phyloP scores from a whole-genome alignment of 1,140 invertebrate species.

The Drosophila pectinifera region DNA sequence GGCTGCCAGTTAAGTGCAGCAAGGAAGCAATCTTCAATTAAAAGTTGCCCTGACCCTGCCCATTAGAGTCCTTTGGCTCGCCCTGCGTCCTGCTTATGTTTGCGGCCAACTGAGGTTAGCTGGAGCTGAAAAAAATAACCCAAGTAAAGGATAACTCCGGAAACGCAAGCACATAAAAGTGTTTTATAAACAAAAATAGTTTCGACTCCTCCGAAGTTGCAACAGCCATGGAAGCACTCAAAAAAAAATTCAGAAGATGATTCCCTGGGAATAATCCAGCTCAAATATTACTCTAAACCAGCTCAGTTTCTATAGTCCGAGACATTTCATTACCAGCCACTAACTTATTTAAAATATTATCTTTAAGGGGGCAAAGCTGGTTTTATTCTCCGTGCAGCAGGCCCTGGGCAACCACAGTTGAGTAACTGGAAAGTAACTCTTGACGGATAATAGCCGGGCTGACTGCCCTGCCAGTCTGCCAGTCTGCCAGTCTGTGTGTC shows the following conservation, averaged over 20 bases:
- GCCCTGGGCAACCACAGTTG: slow-evolving; percentile 26
- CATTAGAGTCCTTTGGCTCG: slow-evolving; percentile 14
- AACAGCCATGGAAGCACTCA: slow-evolving; percentile 8
- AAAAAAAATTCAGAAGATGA: not conserved
- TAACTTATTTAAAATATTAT: not conserved
- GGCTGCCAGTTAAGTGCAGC: slow-evolving; percentile 38
- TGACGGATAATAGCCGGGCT: slow-evolving; percentile 60
- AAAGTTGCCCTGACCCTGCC: slow-evolving; percentile 58
- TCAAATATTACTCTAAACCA: not conserved
- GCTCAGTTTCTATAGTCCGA: too few relatives aligned
- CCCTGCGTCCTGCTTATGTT: slow-evolving; percentile 23
- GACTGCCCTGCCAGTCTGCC: not conserved
- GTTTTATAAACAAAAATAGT: slow-evolving; percentile 77
- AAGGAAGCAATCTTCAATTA: slow-evolving; percentile 78
- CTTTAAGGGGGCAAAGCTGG: not conserved
- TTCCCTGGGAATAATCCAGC: not conserved
- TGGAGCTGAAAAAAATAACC: slow-evolving; percentile 1
- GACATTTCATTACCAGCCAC: not conserved
- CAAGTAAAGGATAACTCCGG: not conserved
- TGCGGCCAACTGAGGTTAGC: slow-evolving; percentile 24
- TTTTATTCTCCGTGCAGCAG: slow-evolving; percentile 10
- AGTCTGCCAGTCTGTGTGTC: slow-evolving; percentile 5
- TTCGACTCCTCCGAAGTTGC: slow-evolving; percentile 64
- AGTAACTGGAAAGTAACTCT: slow-evolving; percentile 22
- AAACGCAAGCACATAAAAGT: slow-evolving; percentile 39